A percentile compares a stretch with the other conserved stretches of the same genome.
Conservation (phyloP, 2,797 vertebrate species). For the Sebastolobus altivelis region DNA sequence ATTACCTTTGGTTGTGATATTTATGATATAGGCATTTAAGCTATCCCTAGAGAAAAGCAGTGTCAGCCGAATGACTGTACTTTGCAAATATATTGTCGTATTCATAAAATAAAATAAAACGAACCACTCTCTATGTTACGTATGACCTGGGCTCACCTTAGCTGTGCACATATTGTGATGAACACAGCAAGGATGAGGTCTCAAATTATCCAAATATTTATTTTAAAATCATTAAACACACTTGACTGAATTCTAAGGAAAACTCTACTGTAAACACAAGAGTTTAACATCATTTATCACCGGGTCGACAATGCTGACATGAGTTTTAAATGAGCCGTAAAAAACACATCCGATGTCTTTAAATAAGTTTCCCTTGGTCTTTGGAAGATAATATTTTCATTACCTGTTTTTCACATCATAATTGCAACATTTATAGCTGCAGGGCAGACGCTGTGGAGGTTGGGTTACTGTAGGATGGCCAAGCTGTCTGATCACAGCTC, state of each 20-base stretch:
- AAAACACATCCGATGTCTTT: slow-evolving; percentile 67
- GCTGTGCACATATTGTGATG: slow-evolving; percentile 5
- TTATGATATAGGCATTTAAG: background rate
- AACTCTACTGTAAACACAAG: slow-evolving; percentile 41
- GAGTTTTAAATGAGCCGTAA: slow-evolving; percentile 60
- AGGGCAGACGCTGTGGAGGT: slow-evolving; percentile 36
- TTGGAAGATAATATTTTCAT: slow-evolving; percentile 58
- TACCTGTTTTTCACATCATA: slow-evolving; percentile 47
- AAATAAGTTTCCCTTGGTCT: slow-evolving; percentile 53
- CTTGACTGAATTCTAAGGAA: slow-evolving; percentile 29
- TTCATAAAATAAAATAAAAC: background rate
- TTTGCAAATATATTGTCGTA: background rate
- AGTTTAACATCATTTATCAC: slow-evolving; percentile 38
- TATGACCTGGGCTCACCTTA: slow-evolving; percentile 28
- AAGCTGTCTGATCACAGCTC: slow-evolving; percentile 27
- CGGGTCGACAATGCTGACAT: slow-evolving; percentile 54
- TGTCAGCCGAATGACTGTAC: background rate
- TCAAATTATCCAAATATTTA: slow-evolving; percentile 33
- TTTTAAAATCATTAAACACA: slow-evolving; percentile 24
- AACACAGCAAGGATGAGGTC: slow-evolving; percentile 3
- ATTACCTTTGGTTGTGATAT: background rate
- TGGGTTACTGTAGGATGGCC: slow-evolving; percentile 10
- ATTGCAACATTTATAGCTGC: slow-evolving; percentile 60
- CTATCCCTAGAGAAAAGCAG: background rate
- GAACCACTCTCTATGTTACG: background rate